Conservation (phyloP, 2,113 vertebrate species). For the Irena cyanogastra region DNA sequence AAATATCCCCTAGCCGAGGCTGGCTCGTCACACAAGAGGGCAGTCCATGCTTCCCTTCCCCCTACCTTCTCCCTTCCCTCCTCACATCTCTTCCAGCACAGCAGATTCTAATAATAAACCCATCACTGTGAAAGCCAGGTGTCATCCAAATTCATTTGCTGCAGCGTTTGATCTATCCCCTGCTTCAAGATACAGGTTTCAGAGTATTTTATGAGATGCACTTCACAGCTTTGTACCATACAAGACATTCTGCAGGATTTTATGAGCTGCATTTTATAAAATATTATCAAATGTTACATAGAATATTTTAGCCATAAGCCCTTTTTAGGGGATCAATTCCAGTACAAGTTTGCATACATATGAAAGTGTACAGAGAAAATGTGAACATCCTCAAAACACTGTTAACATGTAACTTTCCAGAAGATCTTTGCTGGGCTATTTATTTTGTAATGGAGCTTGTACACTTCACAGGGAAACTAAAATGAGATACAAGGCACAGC, state of each 20-base stretch:
- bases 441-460: not conserved
- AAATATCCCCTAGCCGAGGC: not conserved
- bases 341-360: not conserved
- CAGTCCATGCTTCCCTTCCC: not conserved
- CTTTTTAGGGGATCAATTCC: not conserved
- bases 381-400: not conserved
- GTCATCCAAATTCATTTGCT: conserved; percentile 53
- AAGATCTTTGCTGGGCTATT: not conserved
- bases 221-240: conserved; percentile 5
- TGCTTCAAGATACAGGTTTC: conserved; percentile 22
- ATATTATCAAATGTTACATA: not conserved
- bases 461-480: not conserved
- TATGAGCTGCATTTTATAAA: conserved; percentile 28
- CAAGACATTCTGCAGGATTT: conserved; percentile 19
- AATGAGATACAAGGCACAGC: not conserved
- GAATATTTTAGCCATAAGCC: conserved; percentile 16
- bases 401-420: not conserved
- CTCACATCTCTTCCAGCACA: not conserved
- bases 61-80: not conserved
- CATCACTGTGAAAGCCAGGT: conserved; percentile 46
- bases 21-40: not conserved
- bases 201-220: conserved; percentile 34
- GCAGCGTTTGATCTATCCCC: conserved; percentile 18
- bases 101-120: conserved; percentile 60
- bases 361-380: not conserved